Conservation (phyloP, 2,113 vertebrate genomes). For the Poicephalus gulielmi region DNA sequence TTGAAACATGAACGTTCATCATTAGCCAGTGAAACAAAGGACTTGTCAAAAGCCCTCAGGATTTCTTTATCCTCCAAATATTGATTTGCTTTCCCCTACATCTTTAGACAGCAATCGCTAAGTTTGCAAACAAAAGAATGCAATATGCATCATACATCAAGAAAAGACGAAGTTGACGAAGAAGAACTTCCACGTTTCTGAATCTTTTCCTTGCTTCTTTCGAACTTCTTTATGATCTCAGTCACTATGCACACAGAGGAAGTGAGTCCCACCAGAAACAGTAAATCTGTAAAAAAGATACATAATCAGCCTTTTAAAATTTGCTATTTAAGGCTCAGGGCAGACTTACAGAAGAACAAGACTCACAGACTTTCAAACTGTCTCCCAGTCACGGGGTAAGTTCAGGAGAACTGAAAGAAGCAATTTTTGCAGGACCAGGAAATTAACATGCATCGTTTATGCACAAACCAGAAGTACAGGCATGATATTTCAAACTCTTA, state of each 20-base stretch:
- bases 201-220: slow-evolving; percentile 79
- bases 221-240: slow-evolving; percentile 91
- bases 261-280: slow-evolving; percentile 92
- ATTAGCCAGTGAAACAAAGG: slow-evolving; percentile 65
- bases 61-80: slow-evolving; percentile 65
- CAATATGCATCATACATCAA: slow-evolving; percentile 94
- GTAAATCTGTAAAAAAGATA: slow-evolving; percentile 80
- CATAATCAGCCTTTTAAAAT: background rate
- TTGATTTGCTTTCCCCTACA: slow-evolving; percentile 61
- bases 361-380: background rate
- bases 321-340: background rate
- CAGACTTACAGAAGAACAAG: background rate
- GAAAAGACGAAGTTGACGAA: slow-evolving; percentile 78
- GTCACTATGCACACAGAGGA: slow-evolving; percentile 94
- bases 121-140: slow-evolving; percentile 75
- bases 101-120: slow-evolving; percentile 70
- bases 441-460: background rate
- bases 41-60: slow-evolving; percentile 61
- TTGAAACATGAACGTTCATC: slow-evolving; percentile 66
- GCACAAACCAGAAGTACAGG: background rate
- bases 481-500: background rate
- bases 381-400: background rate
- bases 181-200: slow-evolving; percentile 74
- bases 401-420: background rate
- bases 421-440: background rate